These are phyloP conservation scores for Phymanthus crucifer DNA, from an alignment of 92 coral and sea anemone species.

Conservation along the genomic window DNA sequence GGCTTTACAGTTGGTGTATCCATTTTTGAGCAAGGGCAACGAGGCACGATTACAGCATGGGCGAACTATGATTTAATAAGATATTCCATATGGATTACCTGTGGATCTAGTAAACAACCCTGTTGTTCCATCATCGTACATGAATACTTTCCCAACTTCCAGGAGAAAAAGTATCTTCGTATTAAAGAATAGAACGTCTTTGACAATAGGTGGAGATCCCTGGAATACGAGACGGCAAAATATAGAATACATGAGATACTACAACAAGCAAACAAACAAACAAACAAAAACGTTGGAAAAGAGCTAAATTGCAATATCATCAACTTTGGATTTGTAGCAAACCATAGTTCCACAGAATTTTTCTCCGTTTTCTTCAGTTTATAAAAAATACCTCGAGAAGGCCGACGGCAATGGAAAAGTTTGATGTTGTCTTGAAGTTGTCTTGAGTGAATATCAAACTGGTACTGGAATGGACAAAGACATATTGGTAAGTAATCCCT, in stretches of 20 bases:
- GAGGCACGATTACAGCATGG: not conserved
- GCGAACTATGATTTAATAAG: no score
- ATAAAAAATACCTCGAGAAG: conserved; percentile 38
- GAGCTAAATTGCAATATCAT: no score
- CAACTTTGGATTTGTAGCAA: not conserved
- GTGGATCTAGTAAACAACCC: conserved; percentile 28
- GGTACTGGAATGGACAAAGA: conserved; percentile 37
- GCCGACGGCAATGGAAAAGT: conserved; percentile 29
- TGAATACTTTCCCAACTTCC: conserved; percentile 52
- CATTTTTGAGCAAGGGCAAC: no score
- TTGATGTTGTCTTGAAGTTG: conserved; percentile 46
- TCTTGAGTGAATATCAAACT: conserved; percentile 53
- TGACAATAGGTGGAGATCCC: conserved; percentile 40
- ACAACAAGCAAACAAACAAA: no score
- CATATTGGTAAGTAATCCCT: not conserved
- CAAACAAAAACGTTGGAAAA: no score
- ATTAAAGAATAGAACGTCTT: conserved; percentile 39
- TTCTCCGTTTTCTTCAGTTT: not conserved
- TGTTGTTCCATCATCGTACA: conserved; percentile 33
- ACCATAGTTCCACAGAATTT: not conserved
- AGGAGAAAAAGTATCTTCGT: conserved; percentile 35
- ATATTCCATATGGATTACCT: conserved; percentile 22
- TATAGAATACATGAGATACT: no score
- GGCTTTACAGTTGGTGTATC: no score
- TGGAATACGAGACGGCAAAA: not conserved